phyloP scores from a whole-genome alignment of 2,113 vertebrate species.

The Galeopterus variegatus region DNA sequence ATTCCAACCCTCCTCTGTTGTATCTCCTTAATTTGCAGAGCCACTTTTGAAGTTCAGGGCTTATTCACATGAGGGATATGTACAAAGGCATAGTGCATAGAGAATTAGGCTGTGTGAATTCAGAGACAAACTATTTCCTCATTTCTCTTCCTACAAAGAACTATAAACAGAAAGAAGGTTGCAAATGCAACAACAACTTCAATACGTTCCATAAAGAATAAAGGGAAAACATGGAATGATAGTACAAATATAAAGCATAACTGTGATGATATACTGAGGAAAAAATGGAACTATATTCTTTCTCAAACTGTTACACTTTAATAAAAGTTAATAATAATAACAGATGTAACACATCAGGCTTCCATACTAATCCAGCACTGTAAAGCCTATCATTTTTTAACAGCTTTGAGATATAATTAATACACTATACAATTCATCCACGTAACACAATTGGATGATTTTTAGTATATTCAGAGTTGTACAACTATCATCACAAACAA shows the following conservation, averaged over 20 bases:
- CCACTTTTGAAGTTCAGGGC: neutral
- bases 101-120: neutral
- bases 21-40: neutral
- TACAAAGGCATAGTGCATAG: neutral
- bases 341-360: neutral
- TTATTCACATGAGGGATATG: neutral
- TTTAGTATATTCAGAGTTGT: slow-evolving; percentile 22
- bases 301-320: slow-evolving; percentile 44
- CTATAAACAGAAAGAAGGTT: slow-evolving; percentile 29
- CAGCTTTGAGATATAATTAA: slow-evolving; percentile 10
- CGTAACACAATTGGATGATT: neutral
- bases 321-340: slow-evolving; percentile 39
- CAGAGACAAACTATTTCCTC: slow-evolving; percentile 15
- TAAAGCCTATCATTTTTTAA: slow-evolving; percentile 19
- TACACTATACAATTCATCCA: neutral
- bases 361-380: neutral
- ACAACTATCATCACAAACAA: neutral
- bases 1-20: neutral
- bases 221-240: neutral
- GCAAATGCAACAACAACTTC: neutral
- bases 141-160: slow-evolving; percentile 35
- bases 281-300: slow-evolving; percentile 3
- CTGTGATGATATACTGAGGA: slow-evolving; percentile 15
- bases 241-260: slow-evolving; percentile 2
- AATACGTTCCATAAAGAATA: neutral